Base-by-base conservation (phyloP, 2,797 vertebrate species). In the Helicolenus hilgendorfi region DNA sequence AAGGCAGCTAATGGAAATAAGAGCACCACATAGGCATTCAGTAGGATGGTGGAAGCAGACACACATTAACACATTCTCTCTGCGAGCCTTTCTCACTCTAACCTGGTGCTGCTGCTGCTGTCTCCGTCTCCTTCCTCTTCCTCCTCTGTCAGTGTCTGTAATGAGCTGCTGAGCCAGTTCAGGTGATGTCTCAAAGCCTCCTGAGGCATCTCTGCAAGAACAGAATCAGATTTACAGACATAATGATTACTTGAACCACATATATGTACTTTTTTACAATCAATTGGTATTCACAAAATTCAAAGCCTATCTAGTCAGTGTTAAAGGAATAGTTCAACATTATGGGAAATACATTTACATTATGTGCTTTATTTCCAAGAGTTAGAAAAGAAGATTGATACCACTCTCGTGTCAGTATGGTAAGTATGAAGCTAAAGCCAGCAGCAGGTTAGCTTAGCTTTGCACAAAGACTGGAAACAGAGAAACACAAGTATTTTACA, bases 161-260 rank as follows among this genome's bases (percentile, higher is more conserved):
- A 94, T 83, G 93, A 96, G 84, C 84, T 53, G 36, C 88, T 94
- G 85, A 98, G 92, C 96, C 96, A 97, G 91, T 83, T 90, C 79
- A 98, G 88, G 91, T 98, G 97, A 81, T 86, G 90, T 77, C 88
- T 91, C 96, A 96, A 96, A 33, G 94, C 95, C 45, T 94, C 87
- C 72, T 53, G 83, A 72, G 97, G 95, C 92, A 97, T 95, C 41
- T 97, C 97, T 98, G 89, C 55, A 93, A 81, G 59, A 77, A 82
- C 58, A 88, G 3, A 86, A 86, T 81, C 63, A 86, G 33, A 59
- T 10, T 65, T 24, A 89, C 35, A 38, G 22, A 82, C 36, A 79
- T 26, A 79, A 70, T 88, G 18, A 81, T 73, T 27, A 75, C 62
- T 63, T 63, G 38, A 49, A 58, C 29, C n/a, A 56, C 29, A 55